These are phyloP conservation scores for Notospermus geniculatus DNA, from an alignment of 1,140 invertebrate genomes.

Conservation along the genomic window DNA sequence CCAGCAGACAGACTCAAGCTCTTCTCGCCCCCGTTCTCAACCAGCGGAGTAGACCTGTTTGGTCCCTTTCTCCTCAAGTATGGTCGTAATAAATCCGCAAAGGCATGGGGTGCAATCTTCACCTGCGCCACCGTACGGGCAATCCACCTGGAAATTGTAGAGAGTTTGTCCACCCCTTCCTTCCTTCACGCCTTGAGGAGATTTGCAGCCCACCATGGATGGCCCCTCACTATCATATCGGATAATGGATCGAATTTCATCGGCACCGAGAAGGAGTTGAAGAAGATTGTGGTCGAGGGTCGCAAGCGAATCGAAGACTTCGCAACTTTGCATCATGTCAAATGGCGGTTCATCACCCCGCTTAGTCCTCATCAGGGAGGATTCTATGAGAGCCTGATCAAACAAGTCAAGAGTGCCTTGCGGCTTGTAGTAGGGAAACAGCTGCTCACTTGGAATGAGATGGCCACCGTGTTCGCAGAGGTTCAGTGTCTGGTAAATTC, in stretches of 20 bases:
- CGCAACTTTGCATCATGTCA: background rate
- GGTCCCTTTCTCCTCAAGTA: too few species aligned
- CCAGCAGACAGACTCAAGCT: too few species aligned
- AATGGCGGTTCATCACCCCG: constrained; percentile 9
- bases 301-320: background rate
- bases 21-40: too few species aligned
- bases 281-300: background rate
- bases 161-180: background rate
- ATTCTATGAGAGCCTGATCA: constrained; percentile 1
- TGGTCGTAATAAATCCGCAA: too few species aligned
- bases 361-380: too few species aligned
- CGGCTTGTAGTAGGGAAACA: constrained; percentile 13
- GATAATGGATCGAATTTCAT: background rate
- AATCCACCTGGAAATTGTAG: too few species aligned
- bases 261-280: constrained; percentile 7
- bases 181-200: constrained; percentile 4
- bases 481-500: too few species aligned
- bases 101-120: too few species aligned
- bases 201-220: constrained; percentile 11
- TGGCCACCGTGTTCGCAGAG: too few species aligned
- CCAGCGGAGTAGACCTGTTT: too few species aligned
- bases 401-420: background rate
- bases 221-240: too few species aligned
- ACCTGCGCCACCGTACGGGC: too few species aligned
- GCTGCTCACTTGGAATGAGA: constrained; percentile 2